Evolutionary conservation across 2,888 invertebrate species (phyloP), one percentile per base, ranked within the genome.

Genomic region (Oscheius onirici): DNA sequence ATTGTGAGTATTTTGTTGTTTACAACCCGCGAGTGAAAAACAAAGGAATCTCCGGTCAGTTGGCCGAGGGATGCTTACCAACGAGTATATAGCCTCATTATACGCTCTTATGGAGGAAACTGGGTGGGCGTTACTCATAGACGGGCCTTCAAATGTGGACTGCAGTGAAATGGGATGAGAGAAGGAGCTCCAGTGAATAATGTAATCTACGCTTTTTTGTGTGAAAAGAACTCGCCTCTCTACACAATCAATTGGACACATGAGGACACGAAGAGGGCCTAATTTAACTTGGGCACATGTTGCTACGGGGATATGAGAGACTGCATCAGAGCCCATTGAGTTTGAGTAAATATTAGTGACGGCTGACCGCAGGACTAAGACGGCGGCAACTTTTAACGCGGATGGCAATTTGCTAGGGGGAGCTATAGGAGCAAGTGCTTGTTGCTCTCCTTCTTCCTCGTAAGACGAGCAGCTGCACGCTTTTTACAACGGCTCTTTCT

Each of bases 381-480:
- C n/a, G n/a, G n/a, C n/a, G 55, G 55, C 55, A 55, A 46, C 34
- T 41, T 41, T 20, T 17, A 6, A 40, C 20, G 26, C 20, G 24
- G 51, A 6, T 24, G 28, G 26, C 41, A 40, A 58, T 41, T 58
- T 58, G 5, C 8, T 58, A 40, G 43, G 13, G 44, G n/a, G 3
- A 46, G 28, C 63, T 17, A n/a, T 24, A 26, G 34, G 28, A 34
- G 63, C 51, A 44, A n/a, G 15, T 63, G 63, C 63, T 46, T 63
- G 63, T 63, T 63, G 63, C 49, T 46, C 63, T 28, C 49, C 60
- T 20, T 10, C 22, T 49, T 24, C 24, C 60, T 60, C 46, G 17
- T 46, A 63, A 63, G 63, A 63, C 41, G 58, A 63, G 63, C 63
- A 63, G 63, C 63, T 63, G 63, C 63, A 63, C 63, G 63, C 63